phyloP scores from a whole-genome alignment of 2,113 vertebrate genomes.

The Phrynosoma platyrhinos region DNA sequence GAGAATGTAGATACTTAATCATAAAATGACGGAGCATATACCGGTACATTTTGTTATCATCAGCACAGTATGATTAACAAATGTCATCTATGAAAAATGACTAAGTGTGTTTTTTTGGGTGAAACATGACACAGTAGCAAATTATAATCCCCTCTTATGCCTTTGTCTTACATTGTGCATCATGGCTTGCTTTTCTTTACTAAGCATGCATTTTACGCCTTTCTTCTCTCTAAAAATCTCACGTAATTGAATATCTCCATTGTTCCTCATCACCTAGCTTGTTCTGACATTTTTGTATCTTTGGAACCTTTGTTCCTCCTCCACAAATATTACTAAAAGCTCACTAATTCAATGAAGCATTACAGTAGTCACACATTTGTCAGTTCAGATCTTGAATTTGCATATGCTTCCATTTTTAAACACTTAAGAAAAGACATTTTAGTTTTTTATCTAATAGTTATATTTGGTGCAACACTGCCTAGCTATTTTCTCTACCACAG shows the following conservation, averaged over 20 bases:
- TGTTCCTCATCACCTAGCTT: background rate
- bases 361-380: background rate
- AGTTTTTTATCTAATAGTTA: background rate
- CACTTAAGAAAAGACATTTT: background rate
- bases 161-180: conserved; percentile 2
- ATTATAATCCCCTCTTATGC: background rate
- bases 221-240: background rate
- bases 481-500: background rate
- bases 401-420: conserved; percentile 9
- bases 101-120: background rate
- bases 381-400: background rate
- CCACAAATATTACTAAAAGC: conserved; percentile 1
- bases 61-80: background rate
- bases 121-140: background rate
- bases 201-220: background rate
- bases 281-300: conserved; percentile 12
- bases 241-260: conserved; percentile 5
- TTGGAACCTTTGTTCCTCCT: conserved; percentile 11
- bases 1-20: background rate
- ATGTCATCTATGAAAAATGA: background rate
- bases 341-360: background rate
- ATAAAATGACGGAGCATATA: background rate
- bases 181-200: background rate
- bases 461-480: background rate
- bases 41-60: background rate